Conservation (phyloP, 2,113 vertebrate species). For the Neogobius melanostomus region DNA sequence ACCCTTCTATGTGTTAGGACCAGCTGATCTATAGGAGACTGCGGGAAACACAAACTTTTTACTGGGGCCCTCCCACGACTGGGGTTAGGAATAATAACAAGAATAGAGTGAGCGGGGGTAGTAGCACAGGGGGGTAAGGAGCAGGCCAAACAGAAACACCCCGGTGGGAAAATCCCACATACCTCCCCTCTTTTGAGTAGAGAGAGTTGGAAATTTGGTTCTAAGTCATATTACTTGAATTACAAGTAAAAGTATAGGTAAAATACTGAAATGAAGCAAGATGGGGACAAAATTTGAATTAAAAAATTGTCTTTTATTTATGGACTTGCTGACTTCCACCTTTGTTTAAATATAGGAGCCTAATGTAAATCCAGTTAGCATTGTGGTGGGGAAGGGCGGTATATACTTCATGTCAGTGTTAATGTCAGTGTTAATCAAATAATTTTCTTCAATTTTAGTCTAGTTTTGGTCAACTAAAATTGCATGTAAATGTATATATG, state of each 20-base stretch:
- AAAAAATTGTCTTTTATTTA: too few species aligned
- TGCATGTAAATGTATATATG: too few species aligned
- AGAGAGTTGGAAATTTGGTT: background rate
- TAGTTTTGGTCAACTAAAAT: too few species aligned
- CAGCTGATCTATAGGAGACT: conserved; percentile 46
- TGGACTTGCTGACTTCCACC: background rate
- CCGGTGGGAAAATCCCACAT: conserved; percentile 20
- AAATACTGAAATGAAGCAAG: too few species aligned
- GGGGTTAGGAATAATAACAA: conserved; percentile 31
- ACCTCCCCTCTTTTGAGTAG: conserved; percentile 12
- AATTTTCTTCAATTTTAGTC: background rate
- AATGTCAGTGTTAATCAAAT: too few species aligned
- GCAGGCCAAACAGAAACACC: conserved; percentile 5
- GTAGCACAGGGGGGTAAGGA: background rate
- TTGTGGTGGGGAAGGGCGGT: conserved; percentile 26
- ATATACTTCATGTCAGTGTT: too few species aligned
- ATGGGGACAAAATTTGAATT: too few species aligned
- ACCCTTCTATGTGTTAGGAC: conserved; percentile 49
- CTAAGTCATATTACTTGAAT: background rate
- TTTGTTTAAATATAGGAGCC: conserved; percentile 31
- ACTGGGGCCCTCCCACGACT: conserved; percentile 31
- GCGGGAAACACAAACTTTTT: conserved; percentile 32
- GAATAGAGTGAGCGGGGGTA: background rate
- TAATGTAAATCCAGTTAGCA: conserved; percentile 43
- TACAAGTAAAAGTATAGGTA: too few species aligned